Evolutionary conservation across 2,888 invertebrate genomes (phyloP).

Genomic region (Noctua janthe): DNA sequence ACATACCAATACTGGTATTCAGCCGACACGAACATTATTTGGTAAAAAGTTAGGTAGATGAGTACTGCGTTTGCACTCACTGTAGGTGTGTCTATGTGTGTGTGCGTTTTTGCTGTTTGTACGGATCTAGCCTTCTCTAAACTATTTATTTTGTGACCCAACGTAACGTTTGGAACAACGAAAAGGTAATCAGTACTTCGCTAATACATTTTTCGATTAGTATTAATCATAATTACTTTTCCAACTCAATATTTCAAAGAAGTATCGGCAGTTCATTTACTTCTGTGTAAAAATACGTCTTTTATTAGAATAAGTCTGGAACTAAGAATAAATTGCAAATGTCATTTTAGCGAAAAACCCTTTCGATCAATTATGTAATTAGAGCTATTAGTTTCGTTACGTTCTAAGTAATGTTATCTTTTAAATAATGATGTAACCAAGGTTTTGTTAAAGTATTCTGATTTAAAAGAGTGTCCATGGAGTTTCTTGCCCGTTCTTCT

Average conservation of each 20-base stretch:
- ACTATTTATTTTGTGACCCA: background rate
- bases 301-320: slow-evolving; percentile 14
- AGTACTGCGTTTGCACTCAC: background rate
- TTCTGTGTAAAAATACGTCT: slow-evolving; percentile 13
- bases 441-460: no score
- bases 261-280: background rate
- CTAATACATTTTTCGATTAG: slow-evolving; percentile 30
- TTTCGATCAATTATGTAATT: slow-evolving; percentile 1
- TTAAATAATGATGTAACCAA: no score
- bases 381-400: background rate
- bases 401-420: background rate
- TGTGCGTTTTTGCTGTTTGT: background rate
- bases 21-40: background rate
- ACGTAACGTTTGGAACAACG: slow-evolving; percentile 15
- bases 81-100: background rate
- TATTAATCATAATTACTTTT: slow-evolving; percentile 41
- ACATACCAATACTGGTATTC: background rate
- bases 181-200: slow-evolving; percentile 44
- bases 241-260: slow-evolving; percentile 21
- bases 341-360: background rate
- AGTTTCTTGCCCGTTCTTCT: no score
- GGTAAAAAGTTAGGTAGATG: background rate
- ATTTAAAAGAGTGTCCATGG: no score
- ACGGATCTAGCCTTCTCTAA: background rate
- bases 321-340: background rate